Percentiles rank a stretch among this genome's conserved stretches.
Conservation (phyloP, 1,140 invertebrate species). For the Polypedilum vanderplanki region DNA sequence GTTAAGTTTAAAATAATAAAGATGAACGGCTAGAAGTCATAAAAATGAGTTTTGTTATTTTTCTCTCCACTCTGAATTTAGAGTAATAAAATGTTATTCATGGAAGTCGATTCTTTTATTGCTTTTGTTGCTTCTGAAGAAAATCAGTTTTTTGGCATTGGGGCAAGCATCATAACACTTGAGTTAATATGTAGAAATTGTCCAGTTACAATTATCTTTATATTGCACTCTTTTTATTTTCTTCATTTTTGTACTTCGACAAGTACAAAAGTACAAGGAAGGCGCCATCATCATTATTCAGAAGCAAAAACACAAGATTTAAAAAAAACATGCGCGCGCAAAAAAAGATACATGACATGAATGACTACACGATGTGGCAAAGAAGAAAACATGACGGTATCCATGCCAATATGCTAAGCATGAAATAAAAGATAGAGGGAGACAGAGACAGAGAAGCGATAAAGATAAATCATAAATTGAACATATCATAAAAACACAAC, state of each 20-base stretch:
- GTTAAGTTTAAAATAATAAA: not conserved
- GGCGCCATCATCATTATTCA: not conserved
- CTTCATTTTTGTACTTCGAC: too few species aligned
- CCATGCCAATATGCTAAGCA: not conserved
- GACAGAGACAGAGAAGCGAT: too few species aligned
- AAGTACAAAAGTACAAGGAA: not conserved
- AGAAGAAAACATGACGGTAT: not conserved
- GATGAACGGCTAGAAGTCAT: not conserved
- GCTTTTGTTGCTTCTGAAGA: not conserved
- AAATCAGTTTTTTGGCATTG: too few species aligned
- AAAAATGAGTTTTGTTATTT: not conserved
- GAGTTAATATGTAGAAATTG: too few species aligned
- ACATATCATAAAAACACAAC: not conserved
- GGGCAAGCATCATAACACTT: too few species aligned
- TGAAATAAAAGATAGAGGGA: too few species aligned
- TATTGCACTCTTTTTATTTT: too few species aligned
- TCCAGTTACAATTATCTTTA: too few species aligned
- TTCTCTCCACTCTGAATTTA: not conserved
- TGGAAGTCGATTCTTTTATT: not conserved
- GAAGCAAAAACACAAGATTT: not conserved
- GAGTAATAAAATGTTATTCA: conserved; percentile 14
- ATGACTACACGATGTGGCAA: not conserved
- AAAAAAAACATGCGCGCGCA: conserved; percentile 15
- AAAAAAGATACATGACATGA: conserved; percentile 14
- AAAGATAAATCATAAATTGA: conserved; percentile 8